phyloP scores from a whole-genome alignment of 2,797 vertebrate genomes.

The Molossus molossus region DNA sequence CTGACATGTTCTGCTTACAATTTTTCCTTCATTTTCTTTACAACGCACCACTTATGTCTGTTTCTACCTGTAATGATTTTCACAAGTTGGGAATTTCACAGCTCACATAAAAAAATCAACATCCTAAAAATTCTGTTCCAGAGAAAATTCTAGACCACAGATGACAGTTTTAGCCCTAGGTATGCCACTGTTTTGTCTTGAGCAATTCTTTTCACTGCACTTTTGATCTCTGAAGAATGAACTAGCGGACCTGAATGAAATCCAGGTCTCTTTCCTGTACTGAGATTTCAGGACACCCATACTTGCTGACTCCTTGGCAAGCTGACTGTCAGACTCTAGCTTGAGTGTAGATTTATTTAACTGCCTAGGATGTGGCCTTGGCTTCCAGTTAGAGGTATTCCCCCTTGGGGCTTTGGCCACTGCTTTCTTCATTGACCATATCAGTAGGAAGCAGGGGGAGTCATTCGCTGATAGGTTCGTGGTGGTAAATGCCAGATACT shows the following conservation, averaged over 20 bases:
- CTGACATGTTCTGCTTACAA: not conserved
- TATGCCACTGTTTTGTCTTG: not conserved
- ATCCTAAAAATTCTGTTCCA: not conserved
- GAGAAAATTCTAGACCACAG: conserved; percentile 60
- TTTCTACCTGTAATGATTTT: conserved; percentile 35
- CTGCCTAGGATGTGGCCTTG: not conserved
- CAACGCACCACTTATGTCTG: not conserved
- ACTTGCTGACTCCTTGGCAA: not conserved
- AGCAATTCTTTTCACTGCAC: conserved; percentile 1
- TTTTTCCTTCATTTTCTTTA: conserved; percentile 26
- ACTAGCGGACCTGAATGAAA: not conserved
- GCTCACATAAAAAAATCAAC: not conserved
- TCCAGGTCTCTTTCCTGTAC: conserved; percentile 9
- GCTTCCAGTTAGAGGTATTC: not conserved
- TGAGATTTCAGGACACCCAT: not conserved
- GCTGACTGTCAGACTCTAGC: not conserved
- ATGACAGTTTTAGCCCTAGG: not conserved
- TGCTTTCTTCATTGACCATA: conserved; percentile 45
- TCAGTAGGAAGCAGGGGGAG: conserved; percentile 28
- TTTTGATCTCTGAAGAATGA: conserved; percentile 58
- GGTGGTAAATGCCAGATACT: not conserved
- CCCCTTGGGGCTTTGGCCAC: not conserved
- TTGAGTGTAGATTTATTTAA: not conserved
- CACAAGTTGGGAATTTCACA: not conserved
- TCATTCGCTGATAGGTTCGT: not conserved